Conservation (phyloP, 2,113 vertebrate species). For the Daphoenositta chrysoptera region DNA sequence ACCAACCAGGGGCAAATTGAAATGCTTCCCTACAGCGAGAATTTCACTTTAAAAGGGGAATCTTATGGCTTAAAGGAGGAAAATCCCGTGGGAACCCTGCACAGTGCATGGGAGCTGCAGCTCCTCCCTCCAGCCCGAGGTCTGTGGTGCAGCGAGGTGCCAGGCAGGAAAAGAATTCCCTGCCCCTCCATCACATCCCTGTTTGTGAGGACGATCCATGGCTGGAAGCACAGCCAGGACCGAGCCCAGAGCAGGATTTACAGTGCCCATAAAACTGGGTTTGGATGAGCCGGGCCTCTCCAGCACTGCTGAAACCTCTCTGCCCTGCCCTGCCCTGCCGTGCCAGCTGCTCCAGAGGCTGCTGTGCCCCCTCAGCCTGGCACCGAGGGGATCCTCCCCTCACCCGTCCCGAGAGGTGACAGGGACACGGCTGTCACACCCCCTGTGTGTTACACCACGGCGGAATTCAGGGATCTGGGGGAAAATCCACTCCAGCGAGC, state of each 20-base stretch:
- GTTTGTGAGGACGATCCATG: background rate
- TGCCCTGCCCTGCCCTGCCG: background rate
- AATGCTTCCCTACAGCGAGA: background rate
- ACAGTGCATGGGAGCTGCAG: background rate
- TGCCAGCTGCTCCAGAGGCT: background rate
- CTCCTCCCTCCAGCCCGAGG: background rate
- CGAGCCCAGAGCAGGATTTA: accelerated
- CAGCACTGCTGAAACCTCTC: accelerated
- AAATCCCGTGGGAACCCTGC: background rate
- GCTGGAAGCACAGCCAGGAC: background rate
- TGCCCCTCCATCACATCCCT: background rate
- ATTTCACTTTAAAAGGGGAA: background rate
- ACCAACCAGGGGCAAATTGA: background rate
- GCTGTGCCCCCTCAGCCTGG: background rate
- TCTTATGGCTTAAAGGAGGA: background rate
- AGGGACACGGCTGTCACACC: background rate
- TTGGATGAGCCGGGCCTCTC: background rate
- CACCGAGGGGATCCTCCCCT: background rate
- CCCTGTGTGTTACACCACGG: background rate
- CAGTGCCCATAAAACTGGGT: background rate
- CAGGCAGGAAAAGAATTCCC: background rate
- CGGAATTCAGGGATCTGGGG: accelerated
- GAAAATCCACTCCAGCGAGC: background rate
- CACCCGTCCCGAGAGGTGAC: accelerated
- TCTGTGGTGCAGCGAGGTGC: background rate